Evolutionary conservation across 2,888 invertebrate genomes (phyloP).

Genomic region (Hemicrepidius hirtus): DNA sequence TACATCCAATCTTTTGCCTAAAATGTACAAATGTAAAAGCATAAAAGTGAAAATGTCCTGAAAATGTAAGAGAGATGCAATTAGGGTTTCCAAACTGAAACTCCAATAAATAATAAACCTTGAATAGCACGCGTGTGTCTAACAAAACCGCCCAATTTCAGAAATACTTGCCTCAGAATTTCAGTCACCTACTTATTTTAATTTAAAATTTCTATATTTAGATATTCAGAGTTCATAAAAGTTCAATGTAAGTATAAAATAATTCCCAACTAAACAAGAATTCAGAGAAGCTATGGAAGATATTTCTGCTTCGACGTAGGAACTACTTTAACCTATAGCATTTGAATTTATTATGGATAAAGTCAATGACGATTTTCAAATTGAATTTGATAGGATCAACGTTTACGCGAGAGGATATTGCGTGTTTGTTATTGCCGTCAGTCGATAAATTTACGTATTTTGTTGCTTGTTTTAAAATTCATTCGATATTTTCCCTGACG

Average conservation of each 20-base stretch:
- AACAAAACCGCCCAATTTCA: neutral
- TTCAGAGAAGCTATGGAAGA: no score
- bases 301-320: no score
- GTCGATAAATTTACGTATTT: slow-evolving; percentile 11
- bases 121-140: slow-evolving; percentile 2
- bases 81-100: neutral
- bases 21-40: neutral
- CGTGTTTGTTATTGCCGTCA: slow-evolving; percentile 18
- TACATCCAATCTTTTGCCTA: no score
- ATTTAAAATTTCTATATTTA: slow-evolving; percentile 21
- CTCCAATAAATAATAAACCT: slow-evolving; percentile 2
- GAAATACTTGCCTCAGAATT: neutral
- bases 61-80: neutral
- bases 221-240: neutral
- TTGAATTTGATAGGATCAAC: slow-evolving; percentile 11
- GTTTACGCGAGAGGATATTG: slow-evolving; percentile 16
- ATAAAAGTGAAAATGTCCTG: neutral
- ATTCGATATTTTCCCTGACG: slow-evolving; percentile 4
- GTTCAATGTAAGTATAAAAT: neutral
- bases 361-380: slow-evolving; percentile 24
- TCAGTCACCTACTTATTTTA: slow-evolving; percentile 19
- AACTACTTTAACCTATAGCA: neutral
- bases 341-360: slow-evolving; percentile 17
- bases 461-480: slow-evolving; percentile 8
- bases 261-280: neutral